Percentiles rank a stretch among this genome's conserved stretches.
Evolutionary conservation across 1,140 invertebrate genomes (phyloP).

Genomic region (Laodelphax striatellus): DNA sequence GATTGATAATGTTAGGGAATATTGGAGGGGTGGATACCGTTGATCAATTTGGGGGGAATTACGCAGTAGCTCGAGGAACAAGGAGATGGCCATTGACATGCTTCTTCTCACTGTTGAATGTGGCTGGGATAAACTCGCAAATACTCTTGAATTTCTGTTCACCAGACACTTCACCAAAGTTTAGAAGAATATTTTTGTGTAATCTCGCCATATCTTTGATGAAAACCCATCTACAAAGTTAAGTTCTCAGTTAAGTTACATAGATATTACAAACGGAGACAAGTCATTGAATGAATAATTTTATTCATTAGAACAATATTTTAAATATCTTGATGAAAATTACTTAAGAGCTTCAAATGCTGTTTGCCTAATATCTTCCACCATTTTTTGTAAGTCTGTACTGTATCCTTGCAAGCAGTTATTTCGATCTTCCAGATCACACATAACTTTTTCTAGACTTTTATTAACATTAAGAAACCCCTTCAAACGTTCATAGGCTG

Average conservation of each 20-base stretch:
- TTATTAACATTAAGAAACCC: slow-evolving; percentile 25
- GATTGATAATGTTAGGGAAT: too few species aligned
- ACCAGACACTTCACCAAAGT: too few species aligned
- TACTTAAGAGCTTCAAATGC: slow-evolving; percentile 28
- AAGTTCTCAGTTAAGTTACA: too few species aligned
- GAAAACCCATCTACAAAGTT: too few species aligned
- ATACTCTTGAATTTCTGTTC: background rate
- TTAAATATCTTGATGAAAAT: background rate
- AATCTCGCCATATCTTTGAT: too few species aligned
- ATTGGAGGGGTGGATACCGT: background rate
- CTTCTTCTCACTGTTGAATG: background rate
- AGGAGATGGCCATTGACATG: background rate
- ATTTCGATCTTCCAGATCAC: slow-evolving; percentile 21
- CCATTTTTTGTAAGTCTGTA: slow-evolving; percentile 27
- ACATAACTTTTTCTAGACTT: slow-evolving; percentile 25
- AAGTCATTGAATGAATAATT: too few species aligned
- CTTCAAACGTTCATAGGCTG: slow-evolving; percentile 9
- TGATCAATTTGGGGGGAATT: background rate
- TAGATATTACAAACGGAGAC: too few species aligned
- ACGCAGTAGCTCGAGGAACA: background rate
- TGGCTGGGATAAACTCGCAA: background rate
- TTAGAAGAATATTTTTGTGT: too few species aligned
- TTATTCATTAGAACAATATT: too few species aligned
- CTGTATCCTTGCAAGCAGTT: slow-evolving; percentile 21
- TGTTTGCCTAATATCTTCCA: slow-evolving; percentile 30